A percentile compares a stretch with the other conserved stretches of the same genome.
phyloP scores from a whole-genome alignment of 2,888 invertebrate species.

The Tetragnatha montana region DNA sequence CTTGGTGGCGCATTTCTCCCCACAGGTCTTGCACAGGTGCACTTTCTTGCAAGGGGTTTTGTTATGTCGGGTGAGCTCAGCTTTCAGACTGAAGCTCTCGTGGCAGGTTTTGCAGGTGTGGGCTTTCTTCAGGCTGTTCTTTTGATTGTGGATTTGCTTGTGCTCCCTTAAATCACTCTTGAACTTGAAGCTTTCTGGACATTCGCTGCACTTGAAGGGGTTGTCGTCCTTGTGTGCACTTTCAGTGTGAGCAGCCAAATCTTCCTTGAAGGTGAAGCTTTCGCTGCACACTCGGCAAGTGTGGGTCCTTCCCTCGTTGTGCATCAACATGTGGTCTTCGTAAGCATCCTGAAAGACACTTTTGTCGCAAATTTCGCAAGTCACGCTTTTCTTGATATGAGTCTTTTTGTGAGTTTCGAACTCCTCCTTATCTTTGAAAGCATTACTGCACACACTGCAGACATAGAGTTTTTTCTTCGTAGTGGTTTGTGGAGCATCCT shows the following conservation, averaged over 20 bases:
- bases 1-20: slow-evolving; percentile 31
- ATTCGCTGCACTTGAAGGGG: slow-evolving; percentile 53
- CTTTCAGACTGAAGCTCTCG: slow-evolving; percentile 29
- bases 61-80: slow-evolving; percentile 20
- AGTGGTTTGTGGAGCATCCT: slow-evolving; percentile 13
- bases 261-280: slow-evolving; percentile 60
- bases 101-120: slow-evolving; percentile 31
- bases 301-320: slow-evolving; percentile 55
- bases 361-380: slow-evolving; percentile 58
- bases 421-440: slow-evolving; percentile 43
- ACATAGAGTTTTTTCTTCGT: slow-evolving; percentile 60
- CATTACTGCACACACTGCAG: slow-evolving; percentile 46
- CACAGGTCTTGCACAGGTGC: slow-evolving; percentile 39
- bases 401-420: slow-evolving; percentile 52
- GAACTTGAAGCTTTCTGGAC: slow-evolving; percentile 51
- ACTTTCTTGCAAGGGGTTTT: slow-evolving; percentile 21
- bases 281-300: slow-evolving; percentile 56
- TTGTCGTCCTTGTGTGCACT: slow-evolving; percentile 37
- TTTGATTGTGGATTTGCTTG: slow-evolving; percentile 54
- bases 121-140: slow-evolving; percentile 7
- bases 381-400: slow-evolving; percentile 27
- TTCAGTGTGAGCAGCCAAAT: slow-evolving; percentile 39
- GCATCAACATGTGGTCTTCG: slow-evolving; percentile 58
- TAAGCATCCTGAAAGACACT: slow-evolving; percentile 33
- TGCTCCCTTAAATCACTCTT: slow-evolving; percentile 65